These are phyloP conservation scores for Scaptomyza parva DNA, from an alignment of 2,888 invertebrate genomes.

Conservation along the genomic window DNA sequence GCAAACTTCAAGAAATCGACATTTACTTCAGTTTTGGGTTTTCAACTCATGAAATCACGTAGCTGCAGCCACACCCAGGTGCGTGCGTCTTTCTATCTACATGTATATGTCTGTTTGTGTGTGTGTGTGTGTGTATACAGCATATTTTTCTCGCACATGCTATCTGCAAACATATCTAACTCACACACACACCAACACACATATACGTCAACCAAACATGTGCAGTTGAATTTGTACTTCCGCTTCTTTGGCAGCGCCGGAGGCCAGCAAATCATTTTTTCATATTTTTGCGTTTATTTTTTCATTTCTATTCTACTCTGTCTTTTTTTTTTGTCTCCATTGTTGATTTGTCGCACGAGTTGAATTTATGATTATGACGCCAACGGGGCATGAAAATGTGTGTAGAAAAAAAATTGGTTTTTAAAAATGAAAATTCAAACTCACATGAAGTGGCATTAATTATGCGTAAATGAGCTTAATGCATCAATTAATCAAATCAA, in stretches of 20 bases:
- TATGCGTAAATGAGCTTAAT: slow-evolving; percentile 79
- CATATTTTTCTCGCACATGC: slow-evolving; percentile 61
- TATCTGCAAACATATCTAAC: slow-evolving; percentile 74
- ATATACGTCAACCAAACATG: slow-evolving; percentile 55
- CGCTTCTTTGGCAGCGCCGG: slow-evolving; percentile 56
- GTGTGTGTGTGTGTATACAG: slow-evolving; percentile 33
- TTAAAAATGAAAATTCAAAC: slow-evolving; percentile 50
- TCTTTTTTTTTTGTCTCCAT: slow-evolving; percentile 48
- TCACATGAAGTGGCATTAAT: slow-evolving; percentile 70
- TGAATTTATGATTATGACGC: slow-evolving; percentile 74
- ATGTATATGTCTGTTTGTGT: too few relatives aligned
- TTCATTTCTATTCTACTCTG: slow-evolving; percentile 12
- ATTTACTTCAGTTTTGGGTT: slow-evolving; percentile 41
- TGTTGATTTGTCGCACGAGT: slow-evolving; percentile 75
- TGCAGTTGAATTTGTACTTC: slow-evolving; percentile 68
- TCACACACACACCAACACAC: slow-evolving; percentile 14
- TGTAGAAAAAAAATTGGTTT: slow-evolving; percentile 19
- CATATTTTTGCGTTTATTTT: not conserved
- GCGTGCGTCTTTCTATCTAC: slow-evolving; percentile 23
- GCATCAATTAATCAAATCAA: slow-evolving; percentile 79
- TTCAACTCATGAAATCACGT: slow-evolving; percentile 61
- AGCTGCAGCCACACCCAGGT: slow-evolving; percentile 64
- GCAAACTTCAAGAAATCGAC: slow-evolving; percentile 69
- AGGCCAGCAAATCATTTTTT: slow-evolving; percentile 54
- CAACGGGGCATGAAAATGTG: slow-evolving; percentile 41